phyloP scores from a whole-genome alignment of 2,113 vertebrate genomes.

The Parus major region DNA sequence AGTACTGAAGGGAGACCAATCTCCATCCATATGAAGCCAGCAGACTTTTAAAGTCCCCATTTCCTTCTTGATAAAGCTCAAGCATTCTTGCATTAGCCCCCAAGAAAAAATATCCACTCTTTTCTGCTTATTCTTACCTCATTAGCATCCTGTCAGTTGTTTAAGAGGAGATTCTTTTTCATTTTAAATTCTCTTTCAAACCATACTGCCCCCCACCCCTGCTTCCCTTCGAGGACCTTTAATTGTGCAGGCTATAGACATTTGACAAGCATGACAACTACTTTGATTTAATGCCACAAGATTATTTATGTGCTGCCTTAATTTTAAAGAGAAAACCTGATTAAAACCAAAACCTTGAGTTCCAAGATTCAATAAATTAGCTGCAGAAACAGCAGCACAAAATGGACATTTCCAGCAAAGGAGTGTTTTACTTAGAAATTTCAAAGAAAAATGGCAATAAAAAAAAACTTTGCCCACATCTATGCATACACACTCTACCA shows the following conservation, averaged over 20 bases:
- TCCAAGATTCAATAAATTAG: neutral
- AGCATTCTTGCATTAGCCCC: neutral
- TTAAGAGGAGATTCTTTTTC: constrained; percentile 35
- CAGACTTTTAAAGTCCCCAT: neutral
- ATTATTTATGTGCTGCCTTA: constrained; percentile 37
- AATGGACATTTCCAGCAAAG: neutral
- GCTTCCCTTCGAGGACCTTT: neutral
- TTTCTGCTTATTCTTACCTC: constrained; percentile 7
- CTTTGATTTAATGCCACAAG: constrained; percentile 17
- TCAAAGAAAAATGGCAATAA: neutral
- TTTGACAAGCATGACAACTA: constrained; percentile 32
- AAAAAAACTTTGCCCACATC: neutral
- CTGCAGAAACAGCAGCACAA: neutral
- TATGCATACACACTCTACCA: neutral
- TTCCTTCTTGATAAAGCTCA: neutral
- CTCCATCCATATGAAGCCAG: neutral
- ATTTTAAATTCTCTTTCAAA: constrained; percentile 62
- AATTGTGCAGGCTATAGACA: constrained; percentile 7
- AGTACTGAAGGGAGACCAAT: neutral
- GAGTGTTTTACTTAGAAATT: neutral
- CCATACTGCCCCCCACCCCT: accelerated
- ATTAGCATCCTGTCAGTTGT: constrained; percentile 36
- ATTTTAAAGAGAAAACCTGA: constrained; percentile 43
- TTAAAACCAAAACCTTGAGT: neutral
- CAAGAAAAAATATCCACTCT: neutral